Evolutionary conservation across 2,888 invertebrate genomes (phyloP).

Genomic region (Eilema depressum): DNA sequence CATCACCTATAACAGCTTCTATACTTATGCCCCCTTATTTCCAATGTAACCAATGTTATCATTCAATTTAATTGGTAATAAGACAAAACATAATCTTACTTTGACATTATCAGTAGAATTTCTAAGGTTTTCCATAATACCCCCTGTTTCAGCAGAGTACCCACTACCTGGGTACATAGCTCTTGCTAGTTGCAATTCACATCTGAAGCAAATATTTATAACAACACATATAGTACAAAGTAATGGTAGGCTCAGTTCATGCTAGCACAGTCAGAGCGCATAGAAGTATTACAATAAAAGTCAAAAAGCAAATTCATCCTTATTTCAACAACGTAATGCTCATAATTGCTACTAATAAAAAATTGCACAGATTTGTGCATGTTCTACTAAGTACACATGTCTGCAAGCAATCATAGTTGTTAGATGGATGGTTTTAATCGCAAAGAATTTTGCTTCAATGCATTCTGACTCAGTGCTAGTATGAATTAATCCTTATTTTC

Average conservation of each 20-base stretch:
- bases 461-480: neutral
- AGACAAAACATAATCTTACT: slow-evolving; percentile 78
- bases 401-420: no score
- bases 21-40: neutral
- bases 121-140: slow-evolving; percentile 93
- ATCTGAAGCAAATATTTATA: slow-evolving; percentile 66
- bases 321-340: no score
- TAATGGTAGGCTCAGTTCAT: neutral
- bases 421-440: neutral
- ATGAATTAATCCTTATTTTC: neutral
- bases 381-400: no score
- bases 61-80: neutral
- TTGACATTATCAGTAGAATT: slow-evolving; percentile 93
- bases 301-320: no score
- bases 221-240: neutral
- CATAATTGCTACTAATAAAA: no score
- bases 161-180: slow-evolving; percentile 94
- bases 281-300: no score
- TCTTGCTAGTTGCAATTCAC: slow-evolving; percentile 88
- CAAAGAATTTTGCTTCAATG: neutral
- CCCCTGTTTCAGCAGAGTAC: slow-evolving; percentile 95
- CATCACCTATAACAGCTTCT: neutral
- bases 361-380: no score
- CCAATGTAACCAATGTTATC: neutral
- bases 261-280: neutral